Evolutionary conservation across 35 echinoderm and acorn worm genomes (phyloP), one percentile per base, ranked within the genome.

Genomic region (Strongylocentrotus purpuratus): DNA sequence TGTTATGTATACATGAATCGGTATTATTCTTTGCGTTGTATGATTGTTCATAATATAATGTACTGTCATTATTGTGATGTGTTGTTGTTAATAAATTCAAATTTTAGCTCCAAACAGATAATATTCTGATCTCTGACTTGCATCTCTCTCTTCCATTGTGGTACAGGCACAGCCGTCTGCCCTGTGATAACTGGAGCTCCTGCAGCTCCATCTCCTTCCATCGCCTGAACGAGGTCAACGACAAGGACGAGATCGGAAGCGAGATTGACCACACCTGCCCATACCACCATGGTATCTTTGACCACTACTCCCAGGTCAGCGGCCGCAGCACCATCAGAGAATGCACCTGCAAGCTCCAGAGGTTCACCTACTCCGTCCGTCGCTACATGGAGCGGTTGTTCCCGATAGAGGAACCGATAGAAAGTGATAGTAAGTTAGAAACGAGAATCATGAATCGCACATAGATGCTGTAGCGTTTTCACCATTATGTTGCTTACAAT

Each of bases 281-380:
- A 18, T 95, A 96, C 33, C 97, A 97, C 58, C 90, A 95, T 90
- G 47, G 89, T 28, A 14, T 20, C 32, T 59, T 45, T 50, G 95
- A 96, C 31, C 55, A 71, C 33, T 41, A 87, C 45, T 92, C 71
- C 33, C 95, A 95, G 70, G 71, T 48, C 28, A 96, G 93, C 35
- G 94, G 65, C 31, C 90, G 47, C 5, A 96, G 47, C 28, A 96
- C 95, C 33, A 95, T 97, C 52, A 94, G 94, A 33, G 95, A 97
- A 86, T 97, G 97, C 58, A 97, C 94, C 46, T 97, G 97, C 87
- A 96, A 94, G 48, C 95, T 96, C 33, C 95, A 96, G 47, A 94
- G 97, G 33, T 97, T 97, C 46, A 96, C 95, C 9, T 97, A 97
- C 59, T 97, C 97, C 47, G 97, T 96, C 4, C 70, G 97, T 22